Base-by-base conservation (phyloP, 2,113 vertebrate species). In the Ochotona curzoniae region DNA sequence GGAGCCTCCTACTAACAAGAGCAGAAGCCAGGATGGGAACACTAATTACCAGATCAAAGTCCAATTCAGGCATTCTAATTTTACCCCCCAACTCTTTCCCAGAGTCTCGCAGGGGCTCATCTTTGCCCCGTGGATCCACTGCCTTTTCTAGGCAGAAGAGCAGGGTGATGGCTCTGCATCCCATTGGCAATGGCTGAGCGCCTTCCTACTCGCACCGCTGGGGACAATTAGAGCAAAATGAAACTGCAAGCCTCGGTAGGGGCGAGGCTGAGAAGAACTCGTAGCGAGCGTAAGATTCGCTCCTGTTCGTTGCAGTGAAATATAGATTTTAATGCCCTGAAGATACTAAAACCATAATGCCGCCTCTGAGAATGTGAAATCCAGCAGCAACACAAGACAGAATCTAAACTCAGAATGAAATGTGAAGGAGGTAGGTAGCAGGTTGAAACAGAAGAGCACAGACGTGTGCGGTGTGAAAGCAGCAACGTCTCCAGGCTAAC, bases 151-250 rank as follows among this genome's bases (percentile, higher is more conserved):
- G 90, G 85, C 70, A 96, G 93, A 64, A 94, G 94, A 97, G 97
- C 96, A 54, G 60, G 81, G 78, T 47, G 38, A 47, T 28, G 3
- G 89, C 66, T 90, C 87, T 90, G 57, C n/a, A 0, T 89, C 90
- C 38, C 70, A 25, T 63, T 51, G 13, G 26, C 91, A 17, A 89
- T 94, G 96, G 92, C 83, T 51, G 71, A 51, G 0, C 95, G 96
- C 90, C 90, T 98, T 88, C 85, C 60, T 92, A 2, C 96, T 95
- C 87, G 92, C 66, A 97, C 96, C 92, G 83, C 57, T 0, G 23
- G 96, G 93, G 97, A 98, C 97, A 97, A 97, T 96, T 94, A 97
- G 76, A 95, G 47, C 88, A 93, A 98, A 96, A 76, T 93, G 91
- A 95, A 97, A 97, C 18, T 5, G 54, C 96, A 96, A 94, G 94